Base-by-base conservation (phyloP, 2,797 vertebrate species). In the Bovichtus diacanthus region DNA sequence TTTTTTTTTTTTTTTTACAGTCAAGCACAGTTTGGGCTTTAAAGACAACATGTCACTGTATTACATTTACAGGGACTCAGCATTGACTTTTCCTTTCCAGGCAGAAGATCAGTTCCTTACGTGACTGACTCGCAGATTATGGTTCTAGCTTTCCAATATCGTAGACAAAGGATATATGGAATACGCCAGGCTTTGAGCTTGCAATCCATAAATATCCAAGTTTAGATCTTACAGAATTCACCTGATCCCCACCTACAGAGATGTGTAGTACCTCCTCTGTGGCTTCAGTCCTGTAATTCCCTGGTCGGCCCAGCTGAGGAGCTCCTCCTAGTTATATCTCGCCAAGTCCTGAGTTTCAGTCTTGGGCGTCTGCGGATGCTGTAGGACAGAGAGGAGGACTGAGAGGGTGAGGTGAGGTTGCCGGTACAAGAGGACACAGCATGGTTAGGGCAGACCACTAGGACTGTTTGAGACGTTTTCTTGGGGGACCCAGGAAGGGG, bases 381-480 rank as follows among this genome's bases (percentile, higher is more conserved):
- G 67, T 6, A 41, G 53, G 67, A 72, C 76, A 49, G 29, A 50
- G 64, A 70, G 44, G 39, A 78, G 60, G 72, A 54, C 56, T 41
- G 41, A 27, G 23, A 36, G 49, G 19, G 39, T n/a, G n/a, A 72
- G 58, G 61, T 56, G 72, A 67, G 76, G 44, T 54, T 25, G 39
- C 73, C 31, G 63, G 68, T 73, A 21, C 70, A 53, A 61, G 25
- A 65, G 34, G 67, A 78, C 55, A 16, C 6, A 66, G 74, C 76
- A 56, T 74, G 65, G 46, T 56, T 10, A 41, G 54, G 54, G 64
- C n/a, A 36, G 38, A 68, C n/a, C 79, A 74, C 95, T 96, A 97
- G 76, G 96, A 97, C 78, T 96, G 97, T 96, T 97, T 97, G 91
- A 98, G 96, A 25, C 96, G 95, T 82, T 97, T 98, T 54, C 96